Base-by-base conservation (phyloP, 2,113 vertebrate species). In the Tupaia tana region DNA sequence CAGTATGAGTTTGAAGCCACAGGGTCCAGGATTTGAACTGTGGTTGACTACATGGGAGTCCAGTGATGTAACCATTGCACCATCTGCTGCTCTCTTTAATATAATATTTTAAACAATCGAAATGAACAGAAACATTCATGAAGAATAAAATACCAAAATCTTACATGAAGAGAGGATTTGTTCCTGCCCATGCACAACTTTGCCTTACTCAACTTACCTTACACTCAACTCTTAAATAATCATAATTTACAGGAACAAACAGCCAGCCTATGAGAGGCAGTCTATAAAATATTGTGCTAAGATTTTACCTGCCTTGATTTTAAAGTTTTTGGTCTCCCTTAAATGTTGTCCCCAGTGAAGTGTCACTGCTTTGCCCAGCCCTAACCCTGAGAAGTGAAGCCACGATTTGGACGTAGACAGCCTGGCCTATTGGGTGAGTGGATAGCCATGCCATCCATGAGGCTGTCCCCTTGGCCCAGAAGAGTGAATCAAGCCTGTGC, bases 361-460 rank as follows among this genome's bases (percentile, higher is more conserved):
- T 2, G 15, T 71, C 19, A 9, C 13, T 7, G 2, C 13, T 15
- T 52, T 9, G 24, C 29, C 24, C 5, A 7, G 29, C 25, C 66
- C 18, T 1, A 6, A 19, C 9, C 14, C 43, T 24, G 5, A 22
- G 9, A 19, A 4, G 9, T 2, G 7, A 4, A 59, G 54, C 54
- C 27, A 14, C 14, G 31, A 29, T 43, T 29, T 34, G 61, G 34
- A 75, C 34, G 15, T 27, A 19, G 7, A 29, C 16, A 34, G 43
- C 18, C 59, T 74, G 84, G 74, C 6, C 8, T 56, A 58, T 1
- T 34, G 19, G 25, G 66, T 73, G 14, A 7, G 18, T 9, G n/a
- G 66, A 14, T 24, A 4, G 11, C 2, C 52, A 63, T 7, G 8
- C 14, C 22, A 2, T 18, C 22, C 16, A 19, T 0, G 7, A 59